A percentile compares a stretch with the other conserved stretches of the same genome.
These are phyloP conservation scores for Drosophila kanapiae DNA, from an alignment of 1,140 invertebrate species.

Conservation along the genomic window DNA sequence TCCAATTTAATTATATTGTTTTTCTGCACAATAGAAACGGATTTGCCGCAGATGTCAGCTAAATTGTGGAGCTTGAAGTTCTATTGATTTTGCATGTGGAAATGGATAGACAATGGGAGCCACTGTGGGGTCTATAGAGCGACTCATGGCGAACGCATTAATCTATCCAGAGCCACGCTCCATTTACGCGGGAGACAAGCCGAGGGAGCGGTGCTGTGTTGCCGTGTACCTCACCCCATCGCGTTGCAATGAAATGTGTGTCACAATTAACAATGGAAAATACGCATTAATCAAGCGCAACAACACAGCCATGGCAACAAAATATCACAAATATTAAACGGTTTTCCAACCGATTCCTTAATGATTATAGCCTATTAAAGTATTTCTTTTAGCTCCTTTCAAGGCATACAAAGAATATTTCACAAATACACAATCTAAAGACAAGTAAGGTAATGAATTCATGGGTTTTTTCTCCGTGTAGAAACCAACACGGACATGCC, in stretches of 20 bases:
- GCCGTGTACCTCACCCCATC: neutral
- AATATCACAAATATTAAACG: constrained; percentile 5
- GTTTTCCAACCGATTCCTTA: no score
- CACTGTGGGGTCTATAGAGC: constrained; percentile 30
- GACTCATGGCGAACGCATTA: constrained; percentile 58
- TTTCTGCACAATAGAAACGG: constrained; percentile 35
- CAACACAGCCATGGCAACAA: constrained; percentile 30
- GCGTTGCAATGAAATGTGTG: constrained; percentile 53
- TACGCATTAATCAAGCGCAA: constrained; percentile 80
- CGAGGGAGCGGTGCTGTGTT: constrained; percentile 20
- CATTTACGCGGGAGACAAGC: constrained; percentile 56
- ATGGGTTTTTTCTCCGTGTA: neutral
- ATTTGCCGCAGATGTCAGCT: constrained; percentile 1
- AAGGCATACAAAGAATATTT: neutral
- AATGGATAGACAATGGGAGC: constrained; percentile 23
- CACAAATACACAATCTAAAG: neutral
- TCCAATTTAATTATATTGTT: constrained; percentile 49
- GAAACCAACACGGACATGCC: neutral
- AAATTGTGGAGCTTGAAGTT: constrained; percentile 28
- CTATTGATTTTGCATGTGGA: constrained; percentile 68
- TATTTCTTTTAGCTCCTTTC: no score
- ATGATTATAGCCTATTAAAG: no score
- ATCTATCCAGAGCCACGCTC: constrained; percentile 78
- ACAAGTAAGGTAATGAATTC: neutral
- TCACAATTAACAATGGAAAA: constrained; percentile 74